A percentile compares a stretch with the other conserved stretches of the same genome.
phyloP scores from a whole-genome alignment of 2,888 invertebrate genomes.

The Heteromurus nitidus region DNA sequence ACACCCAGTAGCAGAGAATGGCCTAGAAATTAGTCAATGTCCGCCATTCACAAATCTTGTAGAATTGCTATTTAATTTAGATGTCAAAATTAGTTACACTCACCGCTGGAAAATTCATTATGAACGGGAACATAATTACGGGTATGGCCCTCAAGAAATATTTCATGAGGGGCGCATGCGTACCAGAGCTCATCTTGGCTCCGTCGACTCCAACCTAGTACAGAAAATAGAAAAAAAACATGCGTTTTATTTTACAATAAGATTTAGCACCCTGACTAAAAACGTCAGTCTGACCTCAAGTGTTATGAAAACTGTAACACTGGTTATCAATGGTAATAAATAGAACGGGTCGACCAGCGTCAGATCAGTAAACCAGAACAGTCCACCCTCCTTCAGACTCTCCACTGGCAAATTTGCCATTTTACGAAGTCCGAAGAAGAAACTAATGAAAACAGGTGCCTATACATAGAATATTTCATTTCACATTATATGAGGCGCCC shows the following conservation, averaged over 20 bases:
- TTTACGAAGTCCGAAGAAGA: conserved; percentile 89
- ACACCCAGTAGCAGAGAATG: conserved; percentile 92
- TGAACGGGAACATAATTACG: conserved; percentile 87
- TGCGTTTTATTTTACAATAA: background rate
- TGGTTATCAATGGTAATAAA: conserved; percentile 89
- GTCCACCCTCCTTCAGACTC: conserved; percentile 90
- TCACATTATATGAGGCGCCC: background rate
- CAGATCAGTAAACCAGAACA: conserved; percentile 94
- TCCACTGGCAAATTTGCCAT: conserved; percentile 95
- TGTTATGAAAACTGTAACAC: conserved; percentile 86
- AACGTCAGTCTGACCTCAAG: conserved; percentile 85
- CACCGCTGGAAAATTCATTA: conserved; percentile 89
- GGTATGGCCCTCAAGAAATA: conserved; percentile 87
- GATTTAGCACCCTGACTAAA: no score
- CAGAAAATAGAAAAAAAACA: background rate
- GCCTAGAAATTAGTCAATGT: conserved; percentile 78
- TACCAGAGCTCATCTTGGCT: conserved; percentile 78
- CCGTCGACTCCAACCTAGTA: conserved; percentile 84
- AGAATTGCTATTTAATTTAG: no score
- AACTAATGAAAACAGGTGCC: conserved; percentile 92
- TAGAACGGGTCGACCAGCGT: conserved; percentile 93
- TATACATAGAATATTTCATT: conserved; percentile 74
- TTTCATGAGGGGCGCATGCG: conserved; percentile 80
- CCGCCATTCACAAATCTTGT: no score
- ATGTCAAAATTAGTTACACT: no score